Evolutionary conservation across 2,797 vertebrate genomes (phyloP).

Genomic region (Microhierax caerulescens): DNA sequence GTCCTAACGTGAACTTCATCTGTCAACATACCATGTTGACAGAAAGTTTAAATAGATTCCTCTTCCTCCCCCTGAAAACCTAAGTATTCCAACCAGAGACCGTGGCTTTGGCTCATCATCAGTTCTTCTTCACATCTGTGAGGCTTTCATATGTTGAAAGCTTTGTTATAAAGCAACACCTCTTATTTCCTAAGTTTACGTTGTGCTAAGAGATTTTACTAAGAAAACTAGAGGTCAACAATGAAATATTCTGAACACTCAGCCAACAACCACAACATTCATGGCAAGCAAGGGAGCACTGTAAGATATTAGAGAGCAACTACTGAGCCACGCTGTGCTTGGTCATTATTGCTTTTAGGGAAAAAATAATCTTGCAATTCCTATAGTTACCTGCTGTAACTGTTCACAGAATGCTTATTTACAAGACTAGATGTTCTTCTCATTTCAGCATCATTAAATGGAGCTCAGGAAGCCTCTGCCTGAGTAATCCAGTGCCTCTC

Average conservation of each 20-base stretch:
- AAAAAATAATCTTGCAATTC: background rate
- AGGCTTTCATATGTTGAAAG: background rate
- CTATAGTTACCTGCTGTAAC: background rate
- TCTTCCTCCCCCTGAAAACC: background rate
- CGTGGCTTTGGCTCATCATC: background rate
- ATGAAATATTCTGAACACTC: background rate
- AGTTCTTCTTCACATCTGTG: background rate
- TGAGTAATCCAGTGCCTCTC: background rate
- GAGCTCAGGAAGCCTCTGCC: background rate
- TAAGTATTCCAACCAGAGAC: background rate
- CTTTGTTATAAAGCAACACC: background rate
- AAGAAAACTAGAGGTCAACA: constrained; percentile 2
- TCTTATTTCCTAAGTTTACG: background rate
- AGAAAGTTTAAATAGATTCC: background rate
- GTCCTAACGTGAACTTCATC: background rate
- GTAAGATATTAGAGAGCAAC: background rate
- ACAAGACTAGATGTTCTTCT: background rate
- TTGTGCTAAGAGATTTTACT: background rate
- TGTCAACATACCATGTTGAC: constrained; percentile 7
- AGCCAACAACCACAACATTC: constrained; percentile 27
- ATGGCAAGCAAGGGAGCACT: background rate
- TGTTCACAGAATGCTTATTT: background rate
- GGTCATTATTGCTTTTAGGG: background rate
- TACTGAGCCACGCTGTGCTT: background rate
- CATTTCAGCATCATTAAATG: background rate